Base-by-base conservation (phyloP, 37 sponge, comb jelly and placozoan species). In the Theonella swinhoei region DNA sequence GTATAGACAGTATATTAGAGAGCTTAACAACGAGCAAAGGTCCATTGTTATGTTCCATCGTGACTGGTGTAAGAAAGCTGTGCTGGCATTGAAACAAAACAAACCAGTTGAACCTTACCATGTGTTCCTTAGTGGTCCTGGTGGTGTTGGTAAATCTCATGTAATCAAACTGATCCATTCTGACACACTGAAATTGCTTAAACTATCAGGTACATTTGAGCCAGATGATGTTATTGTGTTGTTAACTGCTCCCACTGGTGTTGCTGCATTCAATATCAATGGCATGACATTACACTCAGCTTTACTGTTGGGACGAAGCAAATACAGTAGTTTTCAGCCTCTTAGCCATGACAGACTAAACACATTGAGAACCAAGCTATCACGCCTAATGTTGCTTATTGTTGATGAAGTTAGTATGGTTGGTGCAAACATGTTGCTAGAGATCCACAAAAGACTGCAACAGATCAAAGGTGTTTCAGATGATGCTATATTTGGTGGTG, bases 371-470 rank as follows among this genome's bases (percentile, higher is more conserved):
- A 11, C 28, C 17, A 60, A 39, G 17, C 88, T 88, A 1, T 3
- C 31, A 33, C 24, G 76, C 2, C 30, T 88, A 26, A 42, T 36
- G 72, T 35, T 88, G 43, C 14, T 88, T 11, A 77, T 88, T 47
- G 76, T 88, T 76, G 89, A 88, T 82, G 89, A 88, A 74, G 54
- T 88, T 19, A 62, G 66, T 33, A 88, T 88, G 89, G 83, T 88
- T 38, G 79, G 83, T 32, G 22, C 70, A 1, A 72, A 79, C 39
- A 81, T 81, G 68, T 68, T 80, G 26, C 60, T 76, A 11, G 28
- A 76, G 43, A 75, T 81, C 20, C 76, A 88, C 60, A 88, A 47
- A 35, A 25, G 82, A 2, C 42, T 79, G 26, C 68, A 88, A 43
- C 74, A 82, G 72, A 76, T 82, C 4, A 82, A 75, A 70, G 65